Evolutionary conservation across 2,113 vertebrate species (phyloP).

Genomic region (Rhinopomastus cyanomelas): DNA sequence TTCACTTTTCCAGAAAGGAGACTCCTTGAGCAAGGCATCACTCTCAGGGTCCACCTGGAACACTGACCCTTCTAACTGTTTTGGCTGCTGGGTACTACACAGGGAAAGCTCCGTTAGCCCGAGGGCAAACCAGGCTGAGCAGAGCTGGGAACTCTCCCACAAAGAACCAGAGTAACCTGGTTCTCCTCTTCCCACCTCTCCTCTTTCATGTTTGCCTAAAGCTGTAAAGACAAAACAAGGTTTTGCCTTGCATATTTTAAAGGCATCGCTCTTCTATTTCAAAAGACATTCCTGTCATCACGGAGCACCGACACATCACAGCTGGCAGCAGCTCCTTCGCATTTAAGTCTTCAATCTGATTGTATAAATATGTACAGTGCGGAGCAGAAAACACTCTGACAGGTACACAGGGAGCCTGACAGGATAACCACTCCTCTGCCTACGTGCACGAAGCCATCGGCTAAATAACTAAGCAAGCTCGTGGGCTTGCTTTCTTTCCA

Average conservation of each 20-base stretch:
- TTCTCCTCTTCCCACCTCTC: neutral
- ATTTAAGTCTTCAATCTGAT: neutral
- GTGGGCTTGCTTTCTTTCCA: neutral
- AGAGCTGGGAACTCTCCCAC: neutral
- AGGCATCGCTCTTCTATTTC: neutral
- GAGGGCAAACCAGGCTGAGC: neutral
- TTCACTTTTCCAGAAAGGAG: no score
- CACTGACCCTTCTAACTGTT: neutral
- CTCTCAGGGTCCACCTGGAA: neutral
- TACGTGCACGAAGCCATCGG: neutral
- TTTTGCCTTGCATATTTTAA: neutral
- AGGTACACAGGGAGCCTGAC: slow-evolving; percentile 13
- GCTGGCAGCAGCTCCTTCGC: neutral
- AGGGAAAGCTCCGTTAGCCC: neutral
- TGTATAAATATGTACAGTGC: slow-evolving; percentile 2
- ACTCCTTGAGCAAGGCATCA: neutral
- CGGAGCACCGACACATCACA: neutral
- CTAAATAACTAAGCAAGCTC: neutral
- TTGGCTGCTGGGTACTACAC: neutral
- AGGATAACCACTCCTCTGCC: slow-evolving; percentile 44
- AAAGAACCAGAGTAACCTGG: neutral
- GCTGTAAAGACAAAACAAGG: neutral
- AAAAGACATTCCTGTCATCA: neutral
- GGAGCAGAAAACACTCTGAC: slow-evolving; percentile 4
- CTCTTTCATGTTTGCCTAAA: neutral